Conservation (phyloP, 2,113 vertebrate species). For the Microcebus ravelobensis region DNA sequence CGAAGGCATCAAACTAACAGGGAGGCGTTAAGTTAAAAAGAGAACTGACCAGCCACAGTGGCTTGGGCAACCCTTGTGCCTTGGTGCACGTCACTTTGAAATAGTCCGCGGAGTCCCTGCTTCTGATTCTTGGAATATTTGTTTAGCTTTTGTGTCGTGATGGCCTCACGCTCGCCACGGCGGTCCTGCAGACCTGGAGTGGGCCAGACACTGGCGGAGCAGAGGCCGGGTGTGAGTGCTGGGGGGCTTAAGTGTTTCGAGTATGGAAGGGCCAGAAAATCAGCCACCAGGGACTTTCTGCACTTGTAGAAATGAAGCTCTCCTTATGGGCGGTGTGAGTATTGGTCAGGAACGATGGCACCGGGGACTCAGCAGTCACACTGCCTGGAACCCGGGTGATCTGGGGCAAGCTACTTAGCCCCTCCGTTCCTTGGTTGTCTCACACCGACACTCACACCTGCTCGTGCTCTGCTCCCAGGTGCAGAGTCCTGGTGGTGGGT, state of each 20-base stretch:
- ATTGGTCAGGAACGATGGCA: accelerated
- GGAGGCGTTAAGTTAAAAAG: background rate
- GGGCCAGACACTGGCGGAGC: accelerated
- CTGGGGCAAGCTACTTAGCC: background rate
- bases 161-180: accelerated
- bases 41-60: background rate
- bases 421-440: background rate
- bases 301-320: background rate
- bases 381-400: background rate
- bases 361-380: accelerated
- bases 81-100: background rate
- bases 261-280: background rate
- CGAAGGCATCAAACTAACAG: background rate
- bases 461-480: too few species aligned
- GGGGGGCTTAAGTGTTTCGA: too few species aligned
- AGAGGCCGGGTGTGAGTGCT: accelerated
- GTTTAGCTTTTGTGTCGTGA: too few species aligned
- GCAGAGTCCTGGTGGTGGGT: background rate
- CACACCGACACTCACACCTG: too few species aligned
- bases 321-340: accelerated
- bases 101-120: background rate
- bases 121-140: background rate
- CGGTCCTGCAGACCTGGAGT: too few species aligned
- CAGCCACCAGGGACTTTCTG: background rate
- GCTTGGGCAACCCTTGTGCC: too few species aligned